Percentiles rank a stretch among this genome's conserved stretches.
These are phyloP conservation scores for Danaus melanippus DNA, from an alignment of 1,140 invertebrate genomes.

Conservation along the genomic window DNA sequence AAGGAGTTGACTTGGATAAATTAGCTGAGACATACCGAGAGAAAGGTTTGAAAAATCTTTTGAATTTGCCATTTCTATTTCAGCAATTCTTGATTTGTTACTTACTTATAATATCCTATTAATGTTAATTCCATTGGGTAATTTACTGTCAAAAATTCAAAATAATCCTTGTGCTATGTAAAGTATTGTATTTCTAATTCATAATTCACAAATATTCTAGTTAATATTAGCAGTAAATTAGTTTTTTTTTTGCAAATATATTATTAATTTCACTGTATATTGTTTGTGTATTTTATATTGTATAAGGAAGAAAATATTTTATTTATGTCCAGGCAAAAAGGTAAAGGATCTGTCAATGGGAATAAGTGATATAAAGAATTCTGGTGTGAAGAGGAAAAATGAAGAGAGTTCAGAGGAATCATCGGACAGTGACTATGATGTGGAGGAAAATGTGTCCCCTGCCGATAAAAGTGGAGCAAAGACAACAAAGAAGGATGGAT, in stretches of 20 bases:
- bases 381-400: slow-evolving; percentile 46
- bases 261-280: too few relatives aligned
- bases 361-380: slow-evolving; percentile 31
- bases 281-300: neutral
- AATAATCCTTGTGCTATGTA: too few relatives aligned
- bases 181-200: too few relatives aligned
- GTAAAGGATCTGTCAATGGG: slow-evolving; percentile 51
- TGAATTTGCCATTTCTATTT: too few relatives aligned
- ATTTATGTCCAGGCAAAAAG: slow-evolving; percentile 54
- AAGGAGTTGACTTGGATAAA: slow-evolving; percentile 89
- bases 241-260: slow-evolving; percentile 1
- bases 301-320: too few relatives aligned
- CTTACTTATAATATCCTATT: too few relatives aligned
- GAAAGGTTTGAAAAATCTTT: slow-evolving; percentile 71
- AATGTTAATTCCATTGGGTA: too few relatives aligned
- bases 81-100: too few relatives aligned
- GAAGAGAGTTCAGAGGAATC: slow-evolving; percentile 62
- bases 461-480: slow-evolving; percentile 45
- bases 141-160: too few relatives aligned
- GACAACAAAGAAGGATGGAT: slow-evolving; percentile 71
- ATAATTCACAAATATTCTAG: too few relatives aligned
- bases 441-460: slow-evolving; percentile 66
- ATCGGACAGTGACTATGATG: slow-evolving; percentile 76
- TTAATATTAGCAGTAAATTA: neutral
- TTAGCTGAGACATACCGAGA: slow-evolving; percentile 81